These are phyloP conservation scores for Acromyrmex charruanus DNA, from an alignment of 1,140 invertebrate species.

Conservation along the genomic window DNA sequence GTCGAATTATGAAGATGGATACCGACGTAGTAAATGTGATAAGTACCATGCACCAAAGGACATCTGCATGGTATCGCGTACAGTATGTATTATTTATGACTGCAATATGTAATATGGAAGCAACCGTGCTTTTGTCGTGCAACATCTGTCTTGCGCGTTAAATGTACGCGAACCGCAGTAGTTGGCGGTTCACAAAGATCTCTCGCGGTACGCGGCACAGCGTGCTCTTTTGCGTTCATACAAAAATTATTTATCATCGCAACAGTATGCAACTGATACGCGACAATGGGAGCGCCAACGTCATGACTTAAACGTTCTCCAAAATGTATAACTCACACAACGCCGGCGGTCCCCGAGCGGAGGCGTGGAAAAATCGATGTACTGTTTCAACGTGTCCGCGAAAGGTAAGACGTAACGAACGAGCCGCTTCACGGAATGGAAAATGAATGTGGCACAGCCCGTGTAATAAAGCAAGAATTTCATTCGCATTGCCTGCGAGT, in stretches of 20 bases:
- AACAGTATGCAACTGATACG: background rate
- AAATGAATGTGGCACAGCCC: constrained; percentile 11
- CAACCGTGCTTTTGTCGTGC: constrained; percentile 44
- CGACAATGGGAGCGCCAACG: constrained; percentile 39
- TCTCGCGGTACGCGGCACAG: constrained; percentile 24
- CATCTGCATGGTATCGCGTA: background rate
- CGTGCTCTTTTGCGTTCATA: background rate
- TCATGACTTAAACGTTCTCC: constrained; percentile 20
- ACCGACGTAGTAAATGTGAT: background rate
- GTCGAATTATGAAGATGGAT: constrained; percentile 9
- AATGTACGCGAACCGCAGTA: constrained; percentile 25
- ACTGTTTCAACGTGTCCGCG: constrained; percentile 30
- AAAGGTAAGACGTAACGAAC: constrained; percentile 37
- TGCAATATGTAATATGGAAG: constrained; percentile 30
- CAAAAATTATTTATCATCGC: constrained; percentile 56
- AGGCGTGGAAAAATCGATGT: constrained; percentile 46
- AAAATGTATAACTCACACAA: constrained; percentile 40
- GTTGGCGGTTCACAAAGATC: background rate
- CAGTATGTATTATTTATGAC: constrained; percentile 44
- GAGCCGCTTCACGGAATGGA: constrained; percentile 25
- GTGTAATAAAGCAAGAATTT: constrained; percentile 29
- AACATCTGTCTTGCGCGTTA: constrained; percentile 34
- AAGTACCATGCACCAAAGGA: constrained; percentile 13
- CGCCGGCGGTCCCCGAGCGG: background rate
- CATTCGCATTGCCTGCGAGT: constrained; percentile 20